Evolutionary conservation across 2,113 vertebrate genomes (phyloP), one percentile per base, ranked within the genome.

Genomic region (Onychostoma macrolepis): DNA sequence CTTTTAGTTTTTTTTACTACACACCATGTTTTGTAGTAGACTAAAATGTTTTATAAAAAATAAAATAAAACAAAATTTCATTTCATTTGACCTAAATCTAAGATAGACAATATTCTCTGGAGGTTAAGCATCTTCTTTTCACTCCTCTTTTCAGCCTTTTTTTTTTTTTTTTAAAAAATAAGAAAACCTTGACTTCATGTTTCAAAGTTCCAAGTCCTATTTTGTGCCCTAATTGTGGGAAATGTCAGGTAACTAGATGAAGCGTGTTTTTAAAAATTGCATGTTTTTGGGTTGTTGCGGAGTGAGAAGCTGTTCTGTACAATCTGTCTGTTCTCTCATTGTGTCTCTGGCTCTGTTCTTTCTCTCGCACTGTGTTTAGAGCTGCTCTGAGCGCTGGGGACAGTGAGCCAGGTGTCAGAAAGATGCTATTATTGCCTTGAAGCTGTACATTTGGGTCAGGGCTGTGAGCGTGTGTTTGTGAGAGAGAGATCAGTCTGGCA

Each of bases 361-460:
- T 67, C 63, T 67, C 28, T 33, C 5, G 13, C 13, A 2, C 28
- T 28, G 61, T 63, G 58, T 65, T 65, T 65, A 28, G 61, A 28
- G n/a, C n/a, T 71, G 17, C 15, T 21, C 69, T 72, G 19, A 72
- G 69, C 8, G 19, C 69, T 38, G 69, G 69, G 33, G 19, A 72
- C 69, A 24, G 33, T 24, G 69, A 38, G 69, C 33, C 69, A 11
- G 69, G 69, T 72, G 33, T 72, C 83, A n/a, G 53, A 74, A 74
- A 72, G 48, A 72, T 53, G 67, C 24, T 85, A 28, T 65, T 85
- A 67, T 81, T 81, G 71, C 75, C 56, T 48, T 67, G n/a, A 56
- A 74, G 28, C 67, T 50, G 19, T 80, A 65, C 67, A 41, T 87
- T 82, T 76, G 61, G 48, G 79, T 65, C 84, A 48, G 48, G 79